A percentile compares a stretch with the other conserved stretches of the same genome.
These are phyloP conservation scores for Nezara viridula DNA, from an alignment of 2,888 invertebrate genomes.

Conservation along the genomic window DNA sequence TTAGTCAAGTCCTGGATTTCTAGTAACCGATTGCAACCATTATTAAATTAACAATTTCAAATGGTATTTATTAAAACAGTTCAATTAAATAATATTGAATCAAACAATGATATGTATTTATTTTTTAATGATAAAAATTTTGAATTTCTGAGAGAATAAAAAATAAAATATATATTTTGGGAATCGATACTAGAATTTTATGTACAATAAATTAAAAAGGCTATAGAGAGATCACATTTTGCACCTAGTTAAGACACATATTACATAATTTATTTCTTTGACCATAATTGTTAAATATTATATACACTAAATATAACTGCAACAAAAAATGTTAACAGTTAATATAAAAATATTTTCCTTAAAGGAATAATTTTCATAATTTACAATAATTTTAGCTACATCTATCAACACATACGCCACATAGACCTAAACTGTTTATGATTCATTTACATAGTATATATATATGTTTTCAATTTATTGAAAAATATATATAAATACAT, in stretches of 20 bases:
- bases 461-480: conserved; percentile 3
- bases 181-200: neutral
- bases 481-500: neutral
- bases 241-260: conserved; percentile 38
- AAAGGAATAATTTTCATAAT: conserved; percentile 30
- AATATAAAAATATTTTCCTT: conserved; percentile 28
- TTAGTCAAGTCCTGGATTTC: conserved; percentile 32
- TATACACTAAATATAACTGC: conserved; percentile 49
- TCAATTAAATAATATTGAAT: neutral
- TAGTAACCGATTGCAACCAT: neutral
- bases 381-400: conserved; percentile 56
- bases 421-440: conserved; percentile 14
- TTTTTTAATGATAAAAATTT: neutral
- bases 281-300: conserved; percentile 50
- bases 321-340: conserved; percentile 51
- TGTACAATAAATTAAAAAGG: conserved; percentile 44
- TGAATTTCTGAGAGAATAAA: neutral
- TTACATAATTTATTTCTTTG: conserved; percentile 35
- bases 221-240: conserved; percentile 43
- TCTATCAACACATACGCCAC: conserved; percentile 61
- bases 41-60: neutral
- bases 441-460: conserved; percentile 52
- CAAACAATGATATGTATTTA: neutral
- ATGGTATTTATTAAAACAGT: neutral
- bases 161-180: neutral